Evolutionary conservation across 2,888 invertebrate genomes (phyloP).

Genomic region (Drosophila tanythrix): DNA sequence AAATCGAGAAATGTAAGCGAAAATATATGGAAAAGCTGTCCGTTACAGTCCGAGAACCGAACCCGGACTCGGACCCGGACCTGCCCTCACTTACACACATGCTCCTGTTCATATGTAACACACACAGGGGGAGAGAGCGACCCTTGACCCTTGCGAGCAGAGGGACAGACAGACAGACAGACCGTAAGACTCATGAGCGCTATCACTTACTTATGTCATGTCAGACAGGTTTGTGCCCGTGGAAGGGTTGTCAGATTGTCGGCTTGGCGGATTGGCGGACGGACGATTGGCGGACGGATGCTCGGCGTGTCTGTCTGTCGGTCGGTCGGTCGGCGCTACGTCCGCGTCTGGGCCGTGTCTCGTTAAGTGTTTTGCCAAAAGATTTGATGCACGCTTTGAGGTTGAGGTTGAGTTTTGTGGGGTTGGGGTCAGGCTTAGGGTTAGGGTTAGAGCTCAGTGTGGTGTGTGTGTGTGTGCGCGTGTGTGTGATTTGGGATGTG

Average conservation of each 20-base stretch:
- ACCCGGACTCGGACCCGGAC: conserved; percentile 32
- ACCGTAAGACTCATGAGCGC: conserved; percentile 67
- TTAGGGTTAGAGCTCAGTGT: not conserved
- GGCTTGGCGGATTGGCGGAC: conserved; percentile 32
- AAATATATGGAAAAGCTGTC: conserved; percentile 60
- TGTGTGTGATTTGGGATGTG: conserved; percentile 10
- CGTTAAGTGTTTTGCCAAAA: conserved; percentile 74
- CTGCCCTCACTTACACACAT: conserved; percentile 35
- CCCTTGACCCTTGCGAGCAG: conserved; percentile 65
- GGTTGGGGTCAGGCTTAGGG: conserved; percentile 23
- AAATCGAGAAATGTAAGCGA: conserved; percentile 60
- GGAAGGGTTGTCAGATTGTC: conserved; percentile 30
- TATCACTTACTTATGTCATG: conserved; percentile 78
- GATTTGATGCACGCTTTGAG: conserved; percentile 63
- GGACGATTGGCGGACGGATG: conserved; percentile 14
- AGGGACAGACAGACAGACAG: conserved; percentile 15
- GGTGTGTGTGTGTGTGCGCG: not conserved
- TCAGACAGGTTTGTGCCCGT: conserved; percentile 66
- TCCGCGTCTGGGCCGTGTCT: conserved; percentile 69
- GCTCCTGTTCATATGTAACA: not conserved
- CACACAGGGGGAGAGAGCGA: conserved; percentile 9
- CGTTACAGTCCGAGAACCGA: conserved; percentile 11
- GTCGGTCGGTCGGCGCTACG: conserved; percentile 3
- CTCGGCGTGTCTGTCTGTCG: conserved; percentile 3
- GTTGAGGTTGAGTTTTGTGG: conserved; percentile 9